These are phyloP conservation scores for Nanorana parkeri DNA, from an alignment of 2,113 vertebrate genomes.

Conservation along the genomic window DNA sequence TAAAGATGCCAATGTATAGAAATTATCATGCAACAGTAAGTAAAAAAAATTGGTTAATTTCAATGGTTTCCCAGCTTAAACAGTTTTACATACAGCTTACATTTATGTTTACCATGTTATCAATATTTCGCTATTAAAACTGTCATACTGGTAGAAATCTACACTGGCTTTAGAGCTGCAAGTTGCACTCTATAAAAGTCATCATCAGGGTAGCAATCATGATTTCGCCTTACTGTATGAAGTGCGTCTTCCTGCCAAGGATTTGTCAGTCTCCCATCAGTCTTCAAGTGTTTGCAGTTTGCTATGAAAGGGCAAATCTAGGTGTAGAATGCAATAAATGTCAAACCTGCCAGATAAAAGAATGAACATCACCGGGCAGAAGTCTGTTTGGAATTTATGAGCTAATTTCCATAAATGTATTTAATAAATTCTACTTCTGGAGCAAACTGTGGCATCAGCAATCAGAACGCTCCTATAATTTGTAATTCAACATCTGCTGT, in stretches of 20 bases:
- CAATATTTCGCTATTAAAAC: too few species aligned
- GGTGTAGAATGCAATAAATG: neutral
- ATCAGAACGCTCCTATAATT: neutral
- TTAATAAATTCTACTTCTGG: neutral
- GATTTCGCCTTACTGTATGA: too few species aligned
- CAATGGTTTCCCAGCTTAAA: too few species aligned
- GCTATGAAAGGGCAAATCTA: neutral
- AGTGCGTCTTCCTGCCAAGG: too few species aligned
- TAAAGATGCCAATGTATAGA: constrained; percentile 90
- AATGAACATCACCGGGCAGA: too few species aligned
- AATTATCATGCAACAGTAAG: constrained; percentile 94
- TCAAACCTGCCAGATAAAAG: neutral
- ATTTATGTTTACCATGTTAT: too few species aligned
- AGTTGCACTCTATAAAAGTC: too few species aligned
- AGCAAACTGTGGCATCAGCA: neutral
- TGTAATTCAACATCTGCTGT: neutral
- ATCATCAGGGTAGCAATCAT: too few species aligned
- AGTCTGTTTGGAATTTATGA: neutral
- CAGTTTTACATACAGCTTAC: too few species aligned
- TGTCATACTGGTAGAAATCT: too few species aligned
- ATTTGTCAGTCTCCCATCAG: too few species aligned
- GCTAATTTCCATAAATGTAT: neutral
- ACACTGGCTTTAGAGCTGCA: too few species aligned
- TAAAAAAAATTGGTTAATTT: constrained; percentile 8
- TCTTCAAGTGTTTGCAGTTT: neutral